These are phyloP conservation scores for Erethizon dorsatum DNA, from an alignment of 2,797 vertebrate genomes.

Conservation along the genomic window DNA sequence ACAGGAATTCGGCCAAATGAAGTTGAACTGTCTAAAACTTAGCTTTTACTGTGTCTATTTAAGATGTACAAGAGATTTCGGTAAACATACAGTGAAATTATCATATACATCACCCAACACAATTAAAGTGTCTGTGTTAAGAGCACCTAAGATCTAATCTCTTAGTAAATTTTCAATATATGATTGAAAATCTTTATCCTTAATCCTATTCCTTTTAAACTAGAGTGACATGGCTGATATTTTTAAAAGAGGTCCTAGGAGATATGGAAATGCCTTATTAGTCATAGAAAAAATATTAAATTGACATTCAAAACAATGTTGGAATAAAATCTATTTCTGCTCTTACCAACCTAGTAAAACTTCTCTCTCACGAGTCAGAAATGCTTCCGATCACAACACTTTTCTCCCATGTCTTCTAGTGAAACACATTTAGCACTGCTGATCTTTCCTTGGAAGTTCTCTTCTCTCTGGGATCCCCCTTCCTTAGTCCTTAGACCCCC, in stretches of 20 bases:
- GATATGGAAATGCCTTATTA: slow-evolving; percentile 49
- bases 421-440: not conserved
- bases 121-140: not conserved
- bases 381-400: not conserved
- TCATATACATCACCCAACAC: not conserved
- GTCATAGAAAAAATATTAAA: slow-evolving; percentile 60
- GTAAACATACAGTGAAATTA: not conserved
- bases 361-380: slow-evolving; percentile 41
- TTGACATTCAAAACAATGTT: slow-evolving; percentile 62
- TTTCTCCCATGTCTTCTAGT: not conserved
- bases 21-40: not conserved
- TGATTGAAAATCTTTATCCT: not conserved
- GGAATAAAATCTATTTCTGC: slow-evolving; percentile 44
- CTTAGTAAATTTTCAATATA: not conserved
- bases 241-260: slow-evolving; percentile 61
- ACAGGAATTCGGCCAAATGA: not conserved
- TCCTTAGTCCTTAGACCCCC: not conserved
- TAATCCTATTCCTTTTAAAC: slow-evolving; percentile 41
- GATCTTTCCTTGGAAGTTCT: not conserved
- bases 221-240: slow-evolving; percentile 58
- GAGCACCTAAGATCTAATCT: not conserved
- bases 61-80: not conserved
- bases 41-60: not conserved
- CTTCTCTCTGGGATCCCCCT: not conserved
- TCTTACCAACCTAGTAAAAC: not conserved